These are phyloP conservation scores for Brotogeris chrysoptera DNA, from an alignment of 2,797 vertebrate genomes.

Conservation along the genomic window DNA sequence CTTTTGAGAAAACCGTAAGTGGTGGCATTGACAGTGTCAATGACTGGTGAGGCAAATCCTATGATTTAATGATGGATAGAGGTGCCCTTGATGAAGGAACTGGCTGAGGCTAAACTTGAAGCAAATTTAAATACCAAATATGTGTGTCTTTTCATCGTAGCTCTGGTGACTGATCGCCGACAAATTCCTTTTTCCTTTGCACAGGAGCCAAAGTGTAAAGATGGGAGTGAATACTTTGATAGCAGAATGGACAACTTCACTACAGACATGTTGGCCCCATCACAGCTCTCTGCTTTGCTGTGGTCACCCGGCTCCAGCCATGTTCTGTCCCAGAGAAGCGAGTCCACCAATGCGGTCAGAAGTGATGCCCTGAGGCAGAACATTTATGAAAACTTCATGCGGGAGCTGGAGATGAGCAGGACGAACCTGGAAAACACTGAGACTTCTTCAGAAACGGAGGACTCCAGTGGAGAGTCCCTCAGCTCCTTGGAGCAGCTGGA, in stretches of 20 bases:
- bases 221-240: constrained; percentile 87
- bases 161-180: neutral
- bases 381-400: constrained; percentile 96
- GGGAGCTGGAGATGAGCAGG: constrained; percentile 86
- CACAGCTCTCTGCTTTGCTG: constrained; percentile 79
- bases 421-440: constrained; percentile 79
- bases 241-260: constrained; percentile 87
- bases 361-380: constrained; percentile 86
- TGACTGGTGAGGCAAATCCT: neutral
- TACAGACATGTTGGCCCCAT: constrained; percentile 81
- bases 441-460: constrained; percentile 85
- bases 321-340: constrained; percentile 79
- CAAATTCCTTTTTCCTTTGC: neutral
- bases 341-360: constrained; percentile 81
- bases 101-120: neutral
- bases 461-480: constrained; percentile 88
- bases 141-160: neutral
- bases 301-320: constrained; percentile 85
- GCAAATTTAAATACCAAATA: neutral
- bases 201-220: constrained; percentile 89
- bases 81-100: neutral
- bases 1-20: neutral
- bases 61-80: neutral
- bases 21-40: neutral
- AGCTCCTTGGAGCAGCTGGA: constrained; percentile 92